phyloP scores from a whole-genome alignment of 1,140 invertebrate genomes.

The Ceratina japonica region DNA sequence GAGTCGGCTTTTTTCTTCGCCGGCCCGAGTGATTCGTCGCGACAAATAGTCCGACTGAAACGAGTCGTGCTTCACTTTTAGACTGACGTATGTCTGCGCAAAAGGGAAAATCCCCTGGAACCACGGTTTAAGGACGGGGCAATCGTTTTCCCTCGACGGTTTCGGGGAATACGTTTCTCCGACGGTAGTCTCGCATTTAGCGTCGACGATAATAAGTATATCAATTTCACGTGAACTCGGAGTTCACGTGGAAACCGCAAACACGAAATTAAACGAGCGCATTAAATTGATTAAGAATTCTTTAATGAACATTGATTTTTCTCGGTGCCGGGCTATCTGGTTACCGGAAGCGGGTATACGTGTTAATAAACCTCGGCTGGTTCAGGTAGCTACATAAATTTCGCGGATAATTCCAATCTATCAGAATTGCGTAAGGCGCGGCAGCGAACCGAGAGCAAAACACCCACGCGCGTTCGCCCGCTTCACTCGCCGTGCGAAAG shows the following conservation, averaged over 20 bases:
- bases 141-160: background rate
- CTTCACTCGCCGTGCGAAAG: slow-evolving; percentile 61
- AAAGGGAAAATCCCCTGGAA: slow-evolving; percentile 13
- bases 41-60: slow-evolving; percentile 35
- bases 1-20: background rate
- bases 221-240: too few species aligned
- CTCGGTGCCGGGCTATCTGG: too few species aligned
- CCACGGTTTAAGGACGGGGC: too few species aligned
- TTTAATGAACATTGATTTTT: too few species aligned
- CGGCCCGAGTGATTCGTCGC: slow-evolving; percentile 12
- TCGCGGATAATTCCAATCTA: slow-evolving; percentile 43
- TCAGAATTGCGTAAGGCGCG: slow-evolving; percentile 40
- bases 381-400: slow-evolving; percentile 33
- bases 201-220: too few species aligned
- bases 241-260: too few species aligned
- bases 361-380: too few species aligned
- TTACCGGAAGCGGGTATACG: too few species aligned
- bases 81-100: slow-evolving; percentile 3
- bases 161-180: too few species aligned
- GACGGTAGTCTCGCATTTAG: too few species aligned
- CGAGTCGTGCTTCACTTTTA: slow-evolving; percentile 15
- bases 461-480: slow-evolving; percentile 58
- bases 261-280: too few species aligned
- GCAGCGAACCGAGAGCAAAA: slow-evolving; percentile 20
- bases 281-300: too few species aligned